Conservation (phyloP, 2,797 vertebrate genomes). For the Anguilla pacifica region DNA sequence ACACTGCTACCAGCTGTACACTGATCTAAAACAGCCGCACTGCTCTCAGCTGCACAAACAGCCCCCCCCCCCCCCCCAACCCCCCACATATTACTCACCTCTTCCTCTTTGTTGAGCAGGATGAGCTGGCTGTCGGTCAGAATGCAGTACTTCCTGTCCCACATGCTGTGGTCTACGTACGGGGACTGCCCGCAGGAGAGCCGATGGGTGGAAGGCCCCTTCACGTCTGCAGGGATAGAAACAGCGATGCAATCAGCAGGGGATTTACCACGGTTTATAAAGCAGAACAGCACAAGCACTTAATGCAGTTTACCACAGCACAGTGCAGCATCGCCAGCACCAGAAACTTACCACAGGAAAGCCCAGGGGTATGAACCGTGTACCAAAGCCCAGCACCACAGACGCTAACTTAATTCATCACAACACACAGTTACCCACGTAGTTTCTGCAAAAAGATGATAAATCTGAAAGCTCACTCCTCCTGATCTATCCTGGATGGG, state of each 20-base stretch:
- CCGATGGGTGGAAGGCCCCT: conserved; percentile 86
- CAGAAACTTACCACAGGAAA: neutral
- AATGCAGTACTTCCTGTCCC: conserved; percentile 92
- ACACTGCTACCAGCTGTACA: too few species aligned
- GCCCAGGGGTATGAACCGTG: neutral
- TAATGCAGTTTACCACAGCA: neutral
- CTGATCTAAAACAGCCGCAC: too few species aligned
- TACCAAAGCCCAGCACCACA: neutral
- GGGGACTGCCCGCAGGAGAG: conserved; percentile 94
- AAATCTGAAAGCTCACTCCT: neutral
- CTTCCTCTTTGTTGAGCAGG: conserved; percentile 87
- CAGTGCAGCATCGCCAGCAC: neutral
- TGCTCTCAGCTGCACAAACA: too few species aligned
- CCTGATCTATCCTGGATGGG: neutral
- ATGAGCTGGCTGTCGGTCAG: conserved; percentile 94
- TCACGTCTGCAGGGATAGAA: conserved; percentile 79
- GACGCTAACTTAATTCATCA: neutral
- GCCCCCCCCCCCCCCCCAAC: too few species aligned
- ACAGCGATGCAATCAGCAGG: conserved; percentile 8
- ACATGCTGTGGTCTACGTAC: conserved; percentile 77
- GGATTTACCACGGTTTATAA: conserved; percentile 3
- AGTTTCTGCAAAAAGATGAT: neutral
- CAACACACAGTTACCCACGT: neutral
- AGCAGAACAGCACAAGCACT: neutral
- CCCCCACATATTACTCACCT: conserved; percentile 70